phyloP scores from a whole-genome alignment of 2,113 vertebrate genomes.

The Ailuropoda melanoleuca region DNA sequence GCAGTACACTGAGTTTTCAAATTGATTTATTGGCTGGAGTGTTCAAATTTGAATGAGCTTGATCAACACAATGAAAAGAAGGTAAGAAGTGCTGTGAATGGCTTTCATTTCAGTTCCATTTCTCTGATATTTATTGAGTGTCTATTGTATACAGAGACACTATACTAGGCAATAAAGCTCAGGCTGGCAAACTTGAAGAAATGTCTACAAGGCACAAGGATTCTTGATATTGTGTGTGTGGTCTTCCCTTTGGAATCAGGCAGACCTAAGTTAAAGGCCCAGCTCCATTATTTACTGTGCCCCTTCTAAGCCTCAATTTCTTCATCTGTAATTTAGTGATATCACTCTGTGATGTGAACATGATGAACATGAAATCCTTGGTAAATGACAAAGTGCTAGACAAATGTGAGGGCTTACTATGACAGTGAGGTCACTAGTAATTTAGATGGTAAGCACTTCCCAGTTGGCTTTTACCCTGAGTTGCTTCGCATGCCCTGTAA shows the following conservation, averaged over 20 bases:
- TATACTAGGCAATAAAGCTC: background rate
- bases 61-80: background rate
- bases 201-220: background rate
- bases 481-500: background rate
- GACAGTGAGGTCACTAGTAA: background rate
- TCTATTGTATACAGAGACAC: background rate
- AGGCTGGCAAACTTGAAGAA: constrained; percentile 22
- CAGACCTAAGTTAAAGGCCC: background rate
- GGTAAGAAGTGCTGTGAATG: background rate
- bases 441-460: background rate
- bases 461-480: background rate
- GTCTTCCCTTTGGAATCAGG: constrained; percentile 20
- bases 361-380: background rate
- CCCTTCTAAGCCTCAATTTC: background rate
- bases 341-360: background rate
- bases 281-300: background rate
- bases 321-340: background rate
- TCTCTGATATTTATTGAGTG: background rate
- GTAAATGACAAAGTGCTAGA: constrained; percentile 1
- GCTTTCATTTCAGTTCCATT: background rate
- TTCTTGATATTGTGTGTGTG: background rate
- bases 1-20: background rate
- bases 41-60: background rate
- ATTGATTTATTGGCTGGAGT: background rate
- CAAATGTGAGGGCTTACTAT: background rate